Evolutionary conservation across 2,113 vertebrate genomes (phyloP).

Genomic region (Dascyllus trimaculatus): DNA sequence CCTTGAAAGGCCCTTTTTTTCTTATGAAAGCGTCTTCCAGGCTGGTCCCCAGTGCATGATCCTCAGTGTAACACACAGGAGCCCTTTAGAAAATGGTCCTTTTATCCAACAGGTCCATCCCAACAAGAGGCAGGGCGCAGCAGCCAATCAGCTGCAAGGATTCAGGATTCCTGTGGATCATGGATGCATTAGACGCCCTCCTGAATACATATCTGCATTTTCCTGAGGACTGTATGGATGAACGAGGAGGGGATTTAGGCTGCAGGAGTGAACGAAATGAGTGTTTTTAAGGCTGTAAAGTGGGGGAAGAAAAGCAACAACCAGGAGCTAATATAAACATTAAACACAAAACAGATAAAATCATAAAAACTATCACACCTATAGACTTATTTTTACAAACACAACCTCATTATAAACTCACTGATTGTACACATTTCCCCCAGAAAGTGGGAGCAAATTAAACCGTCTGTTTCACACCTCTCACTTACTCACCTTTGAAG

Average conservation of each 20-base stretch:
- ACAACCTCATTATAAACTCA: background rate
- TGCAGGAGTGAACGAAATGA: conserved; percentile 6
- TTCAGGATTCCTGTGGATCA: conserved; percentile 90
- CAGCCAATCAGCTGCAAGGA: conserved; percentile 93
- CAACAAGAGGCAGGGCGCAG: conserved; percentile 90
- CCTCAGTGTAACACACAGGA: conserved; percentile 88
- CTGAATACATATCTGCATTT: conserved; percentile 72
- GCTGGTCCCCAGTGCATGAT: conserved; percentile 91
- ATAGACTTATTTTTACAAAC: no score
- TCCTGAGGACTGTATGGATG: conserved; percentile 40
- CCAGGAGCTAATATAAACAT: background rate
- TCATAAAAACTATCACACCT: no score
- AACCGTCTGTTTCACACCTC: conserved; percentile 14
- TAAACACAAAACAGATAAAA: background rate
- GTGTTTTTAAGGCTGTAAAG: background rate
- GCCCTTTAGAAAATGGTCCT: conserved; percentile 92
- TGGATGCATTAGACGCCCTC: conserved; percentile 74
- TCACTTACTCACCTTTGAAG: conserved; percentile 40
- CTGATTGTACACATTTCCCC: background rate
- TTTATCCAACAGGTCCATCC: conserved; percentile 98
- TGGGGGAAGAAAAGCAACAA: background rate
- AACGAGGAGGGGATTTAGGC: conserved; percentile 35
- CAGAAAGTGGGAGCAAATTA: conserved; percentile 9
- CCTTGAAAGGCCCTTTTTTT: conserved; percentile 56
- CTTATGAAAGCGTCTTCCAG: conserved; percentile 68